Base-by-base conservation (phyloP, 1,140 invertebrate genomes). In the Cydia amplana region DNA sequence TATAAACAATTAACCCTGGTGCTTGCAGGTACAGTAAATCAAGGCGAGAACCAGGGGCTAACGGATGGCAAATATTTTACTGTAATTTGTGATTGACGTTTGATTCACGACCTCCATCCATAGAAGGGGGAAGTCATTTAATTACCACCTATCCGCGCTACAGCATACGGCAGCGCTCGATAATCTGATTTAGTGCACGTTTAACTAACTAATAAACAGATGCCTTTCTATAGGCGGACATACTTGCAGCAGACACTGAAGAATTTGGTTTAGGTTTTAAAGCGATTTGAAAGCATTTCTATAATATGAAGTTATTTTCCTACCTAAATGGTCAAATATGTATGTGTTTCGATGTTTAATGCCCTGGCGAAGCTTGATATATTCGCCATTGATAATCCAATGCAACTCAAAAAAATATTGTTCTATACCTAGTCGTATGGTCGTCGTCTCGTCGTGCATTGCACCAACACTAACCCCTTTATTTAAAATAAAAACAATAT, bases 81-180 rank as follows among this genome's bases (percentile, higher is more conserved):
- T 70, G 65, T 70, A 70, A 70, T 70, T 70, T 70, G 36, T 70
- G 65, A 70, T 70, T 36, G 64, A 70, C 65, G 65, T 36, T 70
- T 70, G 65, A 70, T 51, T 49, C 18, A 73, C 46, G 40, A 43
- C 72, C 20, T 32, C 18, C 14, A 20, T 20, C 18, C 20, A 43
- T 12, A 43, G 46, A 36, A 20, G 72, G 18, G 72, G 72, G 72
- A 49, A 49, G 46, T 49, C 46, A 73, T 73, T 73, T 73, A 73
- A 73, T 73, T 73, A 73, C 72, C 46, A 73, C 46, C 72, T 73
- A 49, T 51, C 25, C 72, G 40, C 70, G 46, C 72, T 43, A 40
- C 43, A 20, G 72, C 40, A 7, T 20, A 40, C 43, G 20, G 43
- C 40, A 2, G 20, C 72, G 40, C 20, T 73, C 46, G 43, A 73